Evolutionary conservation across 1,140 invertebrate species (phyloP).

Genomic region (Antheraea pernyi): DNA sequence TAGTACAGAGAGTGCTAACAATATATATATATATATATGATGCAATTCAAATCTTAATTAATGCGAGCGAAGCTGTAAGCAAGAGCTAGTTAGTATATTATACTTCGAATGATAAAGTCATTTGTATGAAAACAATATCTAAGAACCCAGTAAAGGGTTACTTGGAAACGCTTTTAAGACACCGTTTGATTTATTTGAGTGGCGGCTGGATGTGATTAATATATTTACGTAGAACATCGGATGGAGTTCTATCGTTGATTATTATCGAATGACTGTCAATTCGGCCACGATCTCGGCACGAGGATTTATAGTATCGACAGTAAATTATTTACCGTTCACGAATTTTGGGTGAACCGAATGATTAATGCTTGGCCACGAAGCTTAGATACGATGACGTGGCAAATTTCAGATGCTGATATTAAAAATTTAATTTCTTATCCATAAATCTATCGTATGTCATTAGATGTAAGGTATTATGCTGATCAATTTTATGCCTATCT

Average conservation of each 20-base stretch:
- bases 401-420: constrained; percentile 3
- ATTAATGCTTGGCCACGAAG: constrained; percentile 20
- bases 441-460: background rate
- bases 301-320: constrained; percentile 30
- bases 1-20: too few species aligned
- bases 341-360: constrained; percentile 19
- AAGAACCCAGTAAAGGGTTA: background rate
- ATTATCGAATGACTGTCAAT: constrained; percentile 32
- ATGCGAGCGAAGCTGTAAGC: too few species aligned
- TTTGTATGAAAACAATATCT: background rate
- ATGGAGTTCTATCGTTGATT: constrained; percentile 21
- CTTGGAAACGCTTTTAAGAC: constrained; percentile 4
- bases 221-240: constrained; percentile 15
- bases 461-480: background rate
- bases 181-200: constrained; percentile 2
- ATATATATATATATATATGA: too few species aligned
- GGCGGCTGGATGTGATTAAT: constrained; percentile 14
- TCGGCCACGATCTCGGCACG: constrained; percentile 22
- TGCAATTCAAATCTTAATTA: too few species aligned
- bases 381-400: constrained; percentile 9
- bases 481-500: too few species aligned
- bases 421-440: constrained; percentile 23
- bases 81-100: background rate
- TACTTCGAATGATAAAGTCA: background rate
- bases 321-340: constrained; percentile 29